A percentile compares a stretch with the other conserved stretches of the same genome.
Evolutionary conservation across 2,888 invertebrate genomes (phyloP).

Genomic region (Nemoura dubitans): DNA sequence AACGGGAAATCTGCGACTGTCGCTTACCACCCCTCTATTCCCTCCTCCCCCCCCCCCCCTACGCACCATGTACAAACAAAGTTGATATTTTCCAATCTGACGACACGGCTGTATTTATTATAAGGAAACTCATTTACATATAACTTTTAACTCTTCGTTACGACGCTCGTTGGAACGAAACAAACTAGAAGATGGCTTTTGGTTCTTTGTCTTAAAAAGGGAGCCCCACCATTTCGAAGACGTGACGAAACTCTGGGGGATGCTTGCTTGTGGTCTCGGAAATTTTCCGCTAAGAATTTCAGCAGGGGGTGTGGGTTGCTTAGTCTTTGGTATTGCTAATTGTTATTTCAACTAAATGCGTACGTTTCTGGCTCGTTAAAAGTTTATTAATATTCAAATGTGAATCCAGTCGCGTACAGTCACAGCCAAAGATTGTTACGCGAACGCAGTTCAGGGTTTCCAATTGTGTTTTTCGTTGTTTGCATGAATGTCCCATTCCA

Average conservation of each 20-base stretch:
- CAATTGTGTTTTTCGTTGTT: too few species aligned
- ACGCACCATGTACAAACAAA: not conserved
- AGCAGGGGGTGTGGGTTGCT: not conserved
- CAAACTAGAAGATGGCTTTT: not conserved
- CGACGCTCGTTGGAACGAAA: not conserved
- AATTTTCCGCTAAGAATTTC: not conserved
- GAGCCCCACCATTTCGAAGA: not conserved
- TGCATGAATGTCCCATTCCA: too few species aligned
- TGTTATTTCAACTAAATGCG: slow-evolving; percentile 35
- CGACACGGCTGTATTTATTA: not conserved
- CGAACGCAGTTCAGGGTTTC: too few species aligned
- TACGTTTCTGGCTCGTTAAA: not conserved
- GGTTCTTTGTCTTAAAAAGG: not conserved
- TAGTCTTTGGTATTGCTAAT: slow-evolving; percentile 23
- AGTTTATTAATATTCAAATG: slow-evolving; percentile 31
- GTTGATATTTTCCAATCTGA: not conserved
- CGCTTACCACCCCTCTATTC: not conserved
- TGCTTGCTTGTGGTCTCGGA: not conserved
- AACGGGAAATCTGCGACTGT: not conserved
- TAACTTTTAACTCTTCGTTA: not conserved
- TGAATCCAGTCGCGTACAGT: not conserved
- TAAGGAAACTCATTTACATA: not conserved
- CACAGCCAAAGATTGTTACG: not conserved
- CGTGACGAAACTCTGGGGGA: not conserved
- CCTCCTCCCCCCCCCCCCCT: not conserved